Evolutionary conservation across 2,113 vertebrate genomes (phyloP), one percentile per base, ranked within the genome.

Genomic region (Neolamprologus longior): DNA sequence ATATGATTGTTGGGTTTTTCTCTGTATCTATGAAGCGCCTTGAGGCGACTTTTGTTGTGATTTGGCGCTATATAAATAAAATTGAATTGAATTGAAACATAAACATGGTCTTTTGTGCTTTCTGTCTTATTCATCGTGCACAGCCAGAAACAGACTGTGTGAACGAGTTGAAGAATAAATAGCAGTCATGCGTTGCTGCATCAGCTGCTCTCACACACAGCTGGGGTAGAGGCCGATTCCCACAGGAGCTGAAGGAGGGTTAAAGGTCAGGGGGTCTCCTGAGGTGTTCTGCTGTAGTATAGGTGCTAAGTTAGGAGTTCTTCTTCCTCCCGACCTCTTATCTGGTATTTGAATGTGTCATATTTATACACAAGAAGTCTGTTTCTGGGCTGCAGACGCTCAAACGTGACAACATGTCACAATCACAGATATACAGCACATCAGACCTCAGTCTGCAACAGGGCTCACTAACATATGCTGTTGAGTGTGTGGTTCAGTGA

Each of bases 171-270:
- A 42, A 24, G 28, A 63, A 17, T 13, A 66, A 55, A 45, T 11
- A 9, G 61, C 24, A 6, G 88, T 92, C 94, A 92, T 73, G 88
- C 61, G 88, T 63, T 54, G 90, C 90, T 88, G 21, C 66, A 94
- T 94, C 92, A 94, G 92, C 91, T 94, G 94, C 80, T 28, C 42
- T 84, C 85, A 79, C 68, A 85, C 79, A 79, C 89, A 86, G 91
- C 91, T 91, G 83, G 26, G 9, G 40, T 78, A 35, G 31, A 33
- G 9, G 9, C 31, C 4, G 83, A 68, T n/a, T 63, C 17, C n/a
- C 54, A 35, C 54, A 83, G 87, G 89, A 90, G 85, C 80, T 80
- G 19, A 58, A 40, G 83, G 54, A 82, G 86, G 58, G 78, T 84
- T 8, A 63, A 55, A 4, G 85, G 81, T 90, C 84, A 83, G 4